These are phyloP conservation scores for Halocaridina rubra DNA, from an alignment of 2,888 invertebrate species.

Conservation along the genomic window DNA sequence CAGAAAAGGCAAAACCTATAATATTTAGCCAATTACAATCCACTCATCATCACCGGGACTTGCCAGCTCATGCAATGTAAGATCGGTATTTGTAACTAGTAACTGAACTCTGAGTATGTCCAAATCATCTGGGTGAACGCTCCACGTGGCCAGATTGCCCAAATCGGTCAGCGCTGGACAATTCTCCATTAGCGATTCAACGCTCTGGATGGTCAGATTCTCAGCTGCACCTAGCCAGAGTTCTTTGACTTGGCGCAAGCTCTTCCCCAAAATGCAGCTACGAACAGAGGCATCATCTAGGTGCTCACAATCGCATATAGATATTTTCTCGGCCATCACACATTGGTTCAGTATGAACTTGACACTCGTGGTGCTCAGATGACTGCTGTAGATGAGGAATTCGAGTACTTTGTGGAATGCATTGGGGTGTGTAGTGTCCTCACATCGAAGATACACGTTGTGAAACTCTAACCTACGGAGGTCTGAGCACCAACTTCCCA, in stretches of 20 bases:
- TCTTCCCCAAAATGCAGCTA: conserved; percentile 13
- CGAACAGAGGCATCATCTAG: conserved; percentile 47
- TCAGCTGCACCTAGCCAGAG: conserved; percentile 58
- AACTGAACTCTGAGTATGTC: conserved; percentile 51
- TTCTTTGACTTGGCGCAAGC: conserved; percentile 37
- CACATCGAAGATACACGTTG: conserved; percentile 21
- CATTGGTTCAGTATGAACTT: conserved; percentile 49
- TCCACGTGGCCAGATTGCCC: conserved; percentile 62
- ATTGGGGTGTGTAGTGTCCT: conserved; percentile 2
- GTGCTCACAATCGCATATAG: conserved; percentile 55
- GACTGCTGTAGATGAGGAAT: conserved; percentile 45
- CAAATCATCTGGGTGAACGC: conserved; percentile 42
- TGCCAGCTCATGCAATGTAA: conserved; percentile 52
- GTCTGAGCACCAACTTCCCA: conserved; percentile 49
- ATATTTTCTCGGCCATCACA: conserved; percentile 28
- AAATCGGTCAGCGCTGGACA: conserved; percentile 53
- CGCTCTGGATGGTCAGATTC: conserved; percentile 36
- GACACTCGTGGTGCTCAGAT: conserved; percentile 19
- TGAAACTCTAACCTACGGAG: conserved; percentile 56
- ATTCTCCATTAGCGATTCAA: conserved; percentile 52
- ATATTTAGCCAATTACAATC: not conserved
- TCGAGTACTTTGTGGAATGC: conserved; percentile 44
- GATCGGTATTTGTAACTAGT: conserved; percentile 46
- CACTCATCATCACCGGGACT: conserved; percentile 33
- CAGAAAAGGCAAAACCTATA: not conserved